These are phyloP conservation scores for Oxyruncus cristatus DNA, from an alignment of 2,113 vertebrate species.

Conservation along the genomic window DNA sequence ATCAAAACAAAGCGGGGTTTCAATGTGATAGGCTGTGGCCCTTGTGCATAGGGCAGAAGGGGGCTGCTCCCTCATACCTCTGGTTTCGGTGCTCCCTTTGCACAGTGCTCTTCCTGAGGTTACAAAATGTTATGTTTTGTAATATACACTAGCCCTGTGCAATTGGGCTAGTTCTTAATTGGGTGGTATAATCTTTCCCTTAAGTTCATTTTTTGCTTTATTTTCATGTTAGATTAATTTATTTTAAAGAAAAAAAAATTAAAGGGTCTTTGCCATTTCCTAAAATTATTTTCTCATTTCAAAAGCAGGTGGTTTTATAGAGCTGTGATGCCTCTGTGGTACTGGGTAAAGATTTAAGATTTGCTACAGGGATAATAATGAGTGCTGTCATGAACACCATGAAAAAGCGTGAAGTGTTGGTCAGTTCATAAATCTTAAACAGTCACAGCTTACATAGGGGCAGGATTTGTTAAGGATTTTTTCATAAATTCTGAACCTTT, in stretches of 20 bases:
- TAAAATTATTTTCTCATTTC: neutral
- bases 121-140: neutral
- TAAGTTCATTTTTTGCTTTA: neutral
- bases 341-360: neutral
- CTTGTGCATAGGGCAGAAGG: neutral
- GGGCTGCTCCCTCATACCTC: neutral
- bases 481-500: neutral
- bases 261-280: neutral
- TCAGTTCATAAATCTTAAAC: neutral
- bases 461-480: neutral
- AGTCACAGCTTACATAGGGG: neutral
- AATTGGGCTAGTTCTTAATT: neutral
- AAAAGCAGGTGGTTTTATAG: neutral
- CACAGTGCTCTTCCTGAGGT: neutral
- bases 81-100: fast-evolving
- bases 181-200: neutral
- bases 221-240: neutral
- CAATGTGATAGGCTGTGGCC: neutral
- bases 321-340: neutral
- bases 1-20: neutral
- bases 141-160: neutral
- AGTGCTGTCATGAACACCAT: neutral
- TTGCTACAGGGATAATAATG: neutral
- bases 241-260: neutral
- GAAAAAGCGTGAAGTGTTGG: neutral